Evolutionary conservation across 2,888 invertebrate genomes (phyloP).

Genomic region (Ptilodon capucinus): DNA sequence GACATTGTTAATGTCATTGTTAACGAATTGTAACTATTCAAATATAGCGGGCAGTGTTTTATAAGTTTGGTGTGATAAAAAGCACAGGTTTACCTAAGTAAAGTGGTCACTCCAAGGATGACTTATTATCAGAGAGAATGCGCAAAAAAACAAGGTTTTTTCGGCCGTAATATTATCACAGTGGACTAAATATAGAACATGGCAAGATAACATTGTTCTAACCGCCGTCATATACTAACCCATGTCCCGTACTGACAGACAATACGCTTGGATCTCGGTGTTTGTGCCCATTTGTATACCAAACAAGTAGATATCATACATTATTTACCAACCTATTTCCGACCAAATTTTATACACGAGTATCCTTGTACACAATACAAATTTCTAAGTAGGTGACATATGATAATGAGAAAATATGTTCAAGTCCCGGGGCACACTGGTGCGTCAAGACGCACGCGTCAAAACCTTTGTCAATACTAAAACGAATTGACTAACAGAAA

Average conservation of each 20-base stretch:
- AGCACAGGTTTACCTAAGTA: neutral
- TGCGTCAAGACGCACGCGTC: too few relatives aligned
- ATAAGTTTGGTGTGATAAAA: too few relatives aligned
- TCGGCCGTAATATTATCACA: conserved; percentile 23
- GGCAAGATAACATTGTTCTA: conserved; percentile 25
- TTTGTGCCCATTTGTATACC: conserved; percentile 2
- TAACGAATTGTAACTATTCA: too few relatives aligned
- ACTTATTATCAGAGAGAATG: conserved; percentile 6
- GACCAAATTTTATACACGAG: neutral
- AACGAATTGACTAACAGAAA: too few relatives aligned
- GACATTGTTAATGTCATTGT: too few relatives aligned
- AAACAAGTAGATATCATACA: conserved; percentile 1
- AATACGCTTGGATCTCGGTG: conserved; percentile 2
- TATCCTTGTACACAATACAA: too few relatives aligned
- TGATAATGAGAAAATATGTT: neutral
- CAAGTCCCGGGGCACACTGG: too few relatives aligned
- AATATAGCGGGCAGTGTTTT: too few relatives aligned
- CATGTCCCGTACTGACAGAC: conserved; percentile 5
- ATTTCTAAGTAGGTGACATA: too few relatives aligned
- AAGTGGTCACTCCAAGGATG: neutral
- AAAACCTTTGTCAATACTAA: too few relatives aligned
- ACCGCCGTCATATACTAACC: conserved; percentile 9
- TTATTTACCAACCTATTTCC: neutral
- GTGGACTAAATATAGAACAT: conserved; percentile 27
- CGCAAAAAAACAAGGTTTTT: conserved; percentile 10